Evolutionary conservation across 2,888 invertebrate genomes (phyloP).

Genomic region (Nineta flava): DNA sequence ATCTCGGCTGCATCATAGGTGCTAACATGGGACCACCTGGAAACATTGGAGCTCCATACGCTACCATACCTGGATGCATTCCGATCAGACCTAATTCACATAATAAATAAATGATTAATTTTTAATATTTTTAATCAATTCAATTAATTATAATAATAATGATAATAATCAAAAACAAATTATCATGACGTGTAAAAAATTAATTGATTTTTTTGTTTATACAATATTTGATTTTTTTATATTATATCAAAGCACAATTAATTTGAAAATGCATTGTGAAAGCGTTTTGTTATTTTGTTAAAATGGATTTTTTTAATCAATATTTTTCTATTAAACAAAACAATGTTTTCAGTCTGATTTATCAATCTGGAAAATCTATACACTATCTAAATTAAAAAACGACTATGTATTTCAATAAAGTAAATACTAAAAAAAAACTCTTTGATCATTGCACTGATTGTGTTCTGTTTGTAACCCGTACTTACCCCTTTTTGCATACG

Average conservation of each 20-base stretch:
- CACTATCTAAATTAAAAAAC: neutral
- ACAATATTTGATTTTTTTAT: neutral
- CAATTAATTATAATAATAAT: neutral
- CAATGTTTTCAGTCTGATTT: too few species aligned
- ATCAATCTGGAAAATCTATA: too few species aligned
- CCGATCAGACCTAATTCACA: conserved; percentile 27
- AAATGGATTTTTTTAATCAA: neutral
- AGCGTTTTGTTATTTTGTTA: conserved; percentile 7
- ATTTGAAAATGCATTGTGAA: conserved; percentile 6
- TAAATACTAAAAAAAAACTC: neutral
- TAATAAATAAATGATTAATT: neutral
- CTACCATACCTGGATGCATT: conserved; percentile 29
- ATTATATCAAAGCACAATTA: conserved; percentile 7
- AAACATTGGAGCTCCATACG: conserved; percentile 29
- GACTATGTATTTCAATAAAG: neutral
- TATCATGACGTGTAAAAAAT: neutral
- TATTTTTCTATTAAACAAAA: too few species aligned
- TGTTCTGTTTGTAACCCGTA: neutral
- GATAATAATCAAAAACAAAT: conserved; percentile 3
- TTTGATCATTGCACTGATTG: neutral
- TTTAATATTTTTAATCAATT: neutral
- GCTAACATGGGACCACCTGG: conserved; percentile 26
- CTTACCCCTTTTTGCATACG: neutral
- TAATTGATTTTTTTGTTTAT: neutral
- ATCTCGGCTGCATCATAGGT: conserved; percentile 70